phyloP scores from a whole-genome alignment of 2,888 invertebrate species.

The Campoletis raptor region DNA sequence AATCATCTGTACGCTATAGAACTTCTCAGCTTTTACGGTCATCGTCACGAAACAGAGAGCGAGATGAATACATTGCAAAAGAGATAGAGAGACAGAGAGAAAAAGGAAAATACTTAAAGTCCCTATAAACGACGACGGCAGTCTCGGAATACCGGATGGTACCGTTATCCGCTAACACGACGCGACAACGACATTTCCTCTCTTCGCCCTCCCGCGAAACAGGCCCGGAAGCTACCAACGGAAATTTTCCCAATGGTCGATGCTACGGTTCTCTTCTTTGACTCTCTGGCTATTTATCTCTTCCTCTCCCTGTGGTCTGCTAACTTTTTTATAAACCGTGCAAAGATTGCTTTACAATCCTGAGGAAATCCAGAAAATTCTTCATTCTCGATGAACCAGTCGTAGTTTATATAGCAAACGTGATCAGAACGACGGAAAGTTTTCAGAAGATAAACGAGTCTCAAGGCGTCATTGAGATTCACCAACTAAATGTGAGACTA shows the following conservation, averaged over 20 bases:
- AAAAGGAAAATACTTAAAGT: constrained; percentile 18
- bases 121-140: constrained; percentile 21
- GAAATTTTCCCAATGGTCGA: constrained; percentile 54
- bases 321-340: background rate
- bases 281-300: constrained; percentile 9
- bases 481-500: background rate
- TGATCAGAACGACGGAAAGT: background rate
- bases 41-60: background rate
- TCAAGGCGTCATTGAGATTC: background rate
- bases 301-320: background rate
- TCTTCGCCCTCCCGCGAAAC: constrained; percentile 35
- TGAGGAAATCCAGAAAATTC: background rate
- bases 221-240: constrained; percentile 55
- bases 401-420: background rate
- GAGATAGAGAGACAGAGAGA: background rate
- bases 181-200: constrained; percentile 47
- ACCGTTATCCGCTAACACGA: constrained; percentile 66
- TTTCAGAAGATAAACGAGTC: background rate
- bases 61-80: background rate
- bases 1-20: constrained; percentile 25
- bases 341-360: background rate
- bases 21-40: constrained; percentile 9
- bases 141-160: constrained; percentile 64
- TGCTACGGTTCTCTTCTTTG: constrained; percentile 40
- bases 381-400: background rate